These are phyloP conservation scores for Trissolcus brochymenae DNA, from an alignment of 2,888 invertebrate species.

Conservation along the genomic window DNA sequence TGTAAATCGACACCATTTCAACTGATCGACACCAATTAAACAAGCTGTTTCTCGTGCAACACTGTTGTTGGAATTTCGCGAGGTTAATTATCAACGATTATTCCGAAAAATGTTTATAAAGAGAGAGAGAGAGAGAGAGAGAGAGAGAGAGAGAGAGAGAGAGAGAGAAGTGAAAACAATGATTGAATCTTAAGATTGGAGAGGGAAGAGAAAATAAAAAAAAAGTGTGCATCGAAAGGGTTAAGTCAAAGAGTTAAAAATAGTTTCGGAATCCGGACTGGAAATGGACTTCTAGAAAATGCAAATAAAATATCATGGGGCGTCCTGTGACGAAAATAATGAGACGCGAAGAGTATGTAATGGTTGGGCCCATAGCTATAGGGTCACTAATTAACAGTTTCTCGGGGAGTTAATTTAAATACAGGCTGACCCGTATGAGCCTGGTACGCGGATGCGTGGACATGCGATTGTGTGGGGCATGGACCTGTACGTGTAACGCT, in stretches of 20 bases:
- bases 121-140: neutral
- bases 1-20: constrained; percentile 1
- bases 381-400: constrained; percentile 73
- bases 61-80: constrained; percentile 2
- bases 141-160: neutral
- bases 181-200: too few species aligned
- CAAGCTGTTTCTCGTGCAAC: constrained; percentile 1
- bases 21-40: constrained; percentile 2
- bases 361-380: constrained; percentile 66
- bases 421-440: constrained; percentile 59
- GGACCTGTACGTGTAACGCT: constrained; percentile 22
- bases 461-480: constrained; percentile 16
- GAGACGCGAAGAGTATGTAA: constrained; percentile 65
- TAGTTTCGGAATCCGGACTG: neutral
- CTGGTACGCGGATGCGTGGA: constrained; percentile 25
- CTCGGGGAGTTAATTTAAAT: constrained; percentile 72
- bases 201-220: too few species aligned
- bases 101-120: too few species aligned
- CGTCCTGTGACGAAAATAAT: constrained; percentile 60
- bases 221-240: too few species aligned
- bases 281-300: constrained; percentile 7
- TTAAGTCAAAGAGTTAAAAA: too few species aligned
- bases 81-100: neutral
- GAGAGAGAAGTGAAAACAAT: neutral
- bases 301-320: constrained; percentile 28